Percentiles rank a stretch among this genome's conserved stretches.
Evolutionary conservation across 2,888 invertebrate genomes (phyloP).

Genomic region (Chrysopilus asiliformis): DNA sequence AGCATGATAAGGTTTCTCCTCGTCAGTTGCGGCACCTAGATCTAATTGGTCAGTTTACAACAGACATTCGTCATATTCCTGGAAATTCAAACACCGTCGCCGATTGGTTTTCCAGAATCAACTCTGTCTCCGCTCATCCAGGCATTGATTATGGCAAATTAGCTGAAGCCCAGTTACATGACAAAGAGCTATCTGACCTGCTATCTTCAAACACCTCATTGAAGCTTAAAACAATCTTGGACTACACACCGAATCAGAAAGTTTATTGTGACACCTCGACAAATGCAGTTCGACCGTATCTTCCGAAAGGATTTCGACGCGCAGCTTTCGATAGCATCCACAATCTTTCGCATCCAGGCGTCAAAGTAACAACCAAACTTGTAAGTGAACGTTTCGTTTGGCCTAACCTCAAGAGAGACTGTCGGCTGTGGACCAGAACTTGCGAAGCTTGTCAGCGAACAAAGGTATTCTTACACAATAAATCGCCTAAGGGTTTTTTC

Average conservation of each 20-base stretch:
- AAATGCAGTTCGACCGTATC: constrained; percentile 14
- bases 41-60: constrained; percentile 8
- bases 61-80: constrained; percentile 8
- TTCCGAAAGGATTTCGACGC: constrained; percentile 15
- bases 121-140: too few relatives aligned
- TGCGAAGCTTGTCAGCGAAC: constrained; percentile 1
- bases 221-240: background rate
- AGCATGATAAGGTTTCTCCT: constrained; percentile 21
- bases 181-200: background rate
- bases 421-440: background rate
- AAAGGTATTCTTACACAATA: background rate
- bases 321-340: constrained; percentile 15
- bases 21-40: constrained; percentile 22
- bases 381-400: background rate
- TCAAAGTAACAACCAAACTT: background rate
- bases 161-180: background rate
- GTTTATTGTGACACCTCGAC: constrained; percentile 16
- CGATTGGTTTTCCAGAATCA: constrained; percentile 6
- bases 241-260: constrained; percentile 3
- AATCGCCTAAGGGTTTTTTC: background rate
- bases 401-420: background rate
- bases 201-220: background rate
- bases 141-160: background rate
- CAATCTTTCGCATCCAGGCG: background rate
- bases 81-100: constrained; percentile 7